Base-by-base conservation (phyloP, 2,888 invertebrate genomes). In the Sminthurinus aureus region DNA sequence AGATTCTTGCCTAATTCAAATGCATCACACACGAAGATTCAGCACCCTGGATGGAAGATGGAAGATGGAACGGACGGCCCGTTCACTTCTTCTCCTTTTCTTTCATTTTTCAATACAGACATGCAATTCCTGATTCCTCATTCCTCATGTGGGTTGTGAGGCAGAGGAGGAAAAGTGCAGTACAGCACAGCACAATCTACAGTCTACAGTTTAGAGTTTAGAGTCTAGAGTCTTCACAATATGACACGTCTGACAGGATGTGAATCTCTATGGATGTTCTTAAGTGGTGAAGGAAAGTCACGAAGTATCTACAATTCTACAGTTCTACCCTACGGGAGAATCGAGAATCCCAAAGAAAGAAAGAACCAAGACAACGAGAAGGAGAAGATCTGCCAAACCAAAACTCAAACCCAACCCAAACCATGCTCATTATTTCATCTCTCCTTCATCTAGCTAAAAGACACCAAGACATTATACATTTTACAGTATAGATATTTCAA, bases 281-380 rank as follows among this genome's bases (percentile, higher is more conserved):
- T 74, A 83, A 79, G 76, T 83, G 79, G 83, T 79, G 76, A 83
- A 79, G 75, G 71, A 83, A 73, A 83, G 83, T 83, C 83, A 83
- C 83, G 83, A 83, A 83, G 66, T 79, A 26, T 75, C 83, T n/a
- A n/a, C n/a, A n/a, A n/a, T n/a, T n/a, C n/a, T n/a, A n/a, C n/a
- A n/a, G n/a, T n/a, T n/a, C n/a, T 38, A 38, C 38, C 83, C 83
- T 75, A 83, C 79, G 79, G 79, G 83, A 79, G 79, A 79, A 64
- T 26, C 74, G 83, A 79, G 79, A 79, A 64, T 26, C 74, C 80
- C 80, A 81, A 64, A 74, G 74, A 50, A 58, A 69, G 18, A 69
- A 11, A 69, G 69, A n/a, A 20, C 4, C 9, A 69, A 38, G 58
- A 38, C 38, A 38, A 38, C 9, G 69, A 69, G 69, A 69, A 20